These are phyloP conservation scores for Cantharis nigra DNA, from an alignment of 2,888 invertebrate species.

Conservation along the genomic window DNA sequence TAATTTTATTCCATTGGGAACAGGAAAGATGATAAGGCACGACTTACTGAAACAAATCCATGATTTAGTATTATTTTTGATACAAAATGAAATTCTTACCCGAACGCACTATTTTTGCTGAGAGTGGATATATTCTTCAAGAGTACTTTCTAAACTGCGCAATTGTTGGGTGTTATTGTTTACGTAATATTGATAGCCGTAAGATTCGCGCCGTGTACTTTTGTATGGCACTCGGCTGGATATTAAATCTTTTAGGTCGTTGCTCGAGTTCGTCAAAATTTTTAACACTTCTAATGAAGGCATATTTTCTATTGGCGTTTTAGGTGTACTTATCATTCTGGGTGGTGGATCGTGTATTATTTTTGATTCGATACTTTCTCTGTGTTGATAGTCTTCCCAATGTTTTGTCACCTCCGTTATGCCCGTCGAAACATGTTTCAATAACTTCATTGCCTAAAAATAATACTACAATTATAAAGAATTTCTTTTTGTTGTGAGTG, in stretches of 20 bases:
- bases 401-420: neutral
- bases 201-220: neutral
- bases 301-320: neutral
- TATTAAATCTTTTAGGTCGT: constrained; percentile 2
- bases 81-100: neutral
- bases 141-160: neutral
- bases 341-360: neutral
- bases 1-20: neutral
- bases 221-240: neutral
- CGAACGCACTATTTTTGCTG: neutral
- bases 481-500: constrained; percentile 9
- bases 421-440: neutral
- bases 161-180: neutral
- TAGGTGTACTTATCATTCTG: neutral
- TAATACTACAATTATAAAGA: constrained; percentile 10
- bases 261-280: neutral
- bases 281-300: neutral
- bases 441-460: constrained; percentile 16
- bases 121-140: neutral
- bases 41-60: neutral
- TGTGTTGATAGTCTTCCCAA: constrained; percentile 5
- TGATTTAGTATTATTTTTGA: neutral
- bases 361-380: neutral
- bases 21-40: neutral
- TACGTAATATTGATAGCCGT: neutral